Percentiles rank a stretch among this genome's conserved stretches.
Conservation (phyloP, 2,113 vertebrate genomes). For the Phrynosoma blainvillii region DNA sequence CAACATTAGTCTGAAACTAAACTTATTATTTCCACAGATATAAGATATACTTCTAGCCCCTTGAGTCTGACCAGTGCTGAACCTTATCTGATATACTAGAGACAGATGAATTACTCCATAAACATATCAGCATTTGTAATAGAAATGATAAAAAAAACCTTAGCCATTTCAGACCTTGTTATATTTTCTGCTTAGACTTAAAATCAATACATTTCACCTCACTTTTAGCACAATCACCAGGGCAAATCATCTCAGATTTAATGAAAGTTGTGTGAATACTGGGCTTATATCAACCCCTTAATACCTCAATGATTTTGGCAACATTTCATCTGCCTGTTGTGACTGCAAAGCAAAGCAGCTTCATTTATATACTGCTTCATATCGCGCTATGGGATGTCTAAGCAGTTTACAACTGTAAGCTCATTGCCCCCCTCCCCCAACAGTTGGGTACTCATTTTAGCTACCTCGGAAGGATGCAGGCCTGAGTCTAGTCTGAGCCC, state of each 20-base stretch:
- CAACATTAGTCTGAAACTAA: constrained; percentile 17
- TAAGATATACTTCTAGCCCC: constrained; percentile 3
- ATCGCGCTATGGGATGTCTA: no score
- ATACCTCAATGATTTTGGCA: constrained; percentile 8
- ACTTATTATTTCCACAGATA: constrained; percentile 23
- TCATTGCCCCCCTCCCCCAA: no score
- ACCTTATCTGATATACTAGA: constrained; percentile 12
- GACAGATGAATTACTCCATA: constrained; percentile 12
- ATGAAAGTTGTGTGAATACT: background rate
- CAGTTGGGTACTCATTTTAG: no score
- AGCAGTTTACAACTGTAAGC: no score
- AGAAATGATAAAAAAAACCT: constrained; percentile 14
- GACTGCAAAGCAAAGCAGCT: background rate
- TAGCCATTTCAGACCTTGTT: background rate
- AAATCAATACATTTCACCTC: background rate
- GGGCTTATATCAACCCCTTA: background rate
- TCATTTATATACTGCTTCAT: no score
- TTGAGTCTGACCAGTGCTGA: constrained; percentile 16
- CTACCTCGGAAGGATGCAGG: no score
- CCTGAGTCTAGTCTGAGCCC: no score
- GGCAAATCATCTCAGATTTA: background rate
- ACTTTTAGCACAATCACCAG: background rate
- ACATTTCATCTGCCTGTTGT: background rate
- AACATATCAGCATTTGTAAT: constrained; percentile 14
- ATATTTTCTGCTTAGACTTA: background rate